Evolutionary conservation across 2,113 vertebrate species (phyloP).

Genomic region (Ia io): DNA sequence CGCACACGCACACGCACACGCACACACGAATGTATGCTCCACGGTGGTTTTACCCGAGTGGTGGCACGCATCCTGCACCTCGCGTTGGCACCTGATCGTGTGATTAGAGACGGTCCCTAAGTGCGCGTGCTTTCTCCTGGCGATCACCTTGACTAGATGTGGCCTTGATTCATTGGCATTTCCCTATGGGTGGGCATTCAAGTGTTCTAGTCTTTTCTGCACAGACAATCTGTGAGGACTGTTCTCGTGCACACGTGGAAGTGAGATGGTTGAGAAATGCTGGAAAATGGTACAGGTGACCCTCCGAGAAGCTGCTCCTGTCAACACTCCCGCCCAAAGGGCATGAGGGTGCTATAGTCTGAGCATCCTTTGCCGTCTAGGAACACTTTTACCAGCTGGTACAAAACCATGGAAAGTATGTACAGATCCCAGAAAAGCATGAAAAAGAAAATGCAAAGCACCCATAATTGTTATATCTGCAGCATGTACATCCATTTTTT

Average conservation of each 20-base stretch:
- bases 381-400: neutral
- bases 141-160: neutral
- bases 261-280: neutral
- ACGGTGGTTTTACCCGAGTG: neutral
- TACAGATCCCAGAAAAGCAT: neutral
- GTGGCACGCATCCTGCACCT: neutral
- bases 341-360: neutral
- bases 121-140: neutral
- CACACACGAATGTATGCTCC: neutral
- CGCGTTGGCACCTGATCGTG: neutral
- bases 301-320: neutral
- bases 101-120: neutral
- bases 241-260: fast-evolving
- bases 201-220: neutral
- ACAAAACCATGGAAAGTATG: neutral
- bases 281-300: fast-evolving
- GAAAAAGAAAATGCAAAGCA: neutral
- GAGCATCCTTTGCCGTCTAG: neutral
- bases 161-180: neutral
- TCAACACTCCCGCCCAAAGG: neutral
- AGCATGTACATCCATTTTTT: neutral
- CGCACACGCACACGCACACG: neutral
- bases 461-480: neutral
- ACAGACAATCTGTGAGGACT: neutral
- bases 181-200: neutral